phyloP scores from a whole-genome alignment of 2,113 vertebrate species.

The Chaetura pelagica region DNA sequence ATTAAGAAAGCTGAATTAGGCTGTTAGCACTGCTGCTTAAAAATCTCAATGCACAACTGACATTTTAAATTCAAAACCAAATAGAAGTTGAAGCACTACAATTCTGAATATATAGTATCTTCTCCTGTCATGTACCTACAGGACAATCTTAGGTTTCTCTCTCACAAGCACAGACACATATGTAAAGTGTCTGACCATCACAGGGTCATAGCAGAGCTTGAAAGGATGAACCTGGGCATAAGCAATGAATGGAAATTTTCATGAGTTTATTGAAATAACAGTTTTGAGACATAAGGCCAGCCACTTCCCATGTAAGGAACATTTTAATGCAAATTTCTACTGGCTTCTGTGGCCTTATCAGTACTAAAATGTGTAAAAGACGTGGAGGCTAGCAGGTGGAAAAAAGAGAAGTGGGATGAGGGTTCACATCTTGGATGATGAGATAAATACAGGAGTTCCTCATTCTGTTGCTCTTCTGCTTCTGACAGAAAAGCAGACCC shows the following conservation, averaged over 20 bases:
- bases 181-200: not conserved
- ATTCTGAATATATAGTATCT: not conserved
- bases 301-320: not conserved
- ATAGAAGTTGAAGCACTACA: not conserved
- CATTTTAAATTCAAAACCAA: not conserved
- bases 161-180: not conserved
- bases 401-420: slow-evolving; percentile 37
- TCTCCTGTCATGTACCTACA: not conserved
- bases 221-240: not conserved
- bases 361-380: not conserved
- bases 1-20: not conserved
- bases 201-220: not conserved
- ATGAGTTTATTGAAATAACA: not conserved
- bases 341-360: not conserved
- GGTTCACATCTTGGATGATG: not conserved
- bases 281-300: not conserved
- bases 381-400: not conserved
- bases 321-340: slow-evolving; percentile 21
- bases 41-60: not conserved
- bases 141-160: not conserved
- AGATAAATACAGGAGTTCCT: slow-evolving; percentile 29
- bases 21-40: not conserved
- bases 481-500: not conserved
- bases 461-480: not conserved
- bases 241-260: not conserved